phyloP scores from a whole-genome alignment of 2,888 invertebrate genomes.

The Euplexia lucipara region DNA sequence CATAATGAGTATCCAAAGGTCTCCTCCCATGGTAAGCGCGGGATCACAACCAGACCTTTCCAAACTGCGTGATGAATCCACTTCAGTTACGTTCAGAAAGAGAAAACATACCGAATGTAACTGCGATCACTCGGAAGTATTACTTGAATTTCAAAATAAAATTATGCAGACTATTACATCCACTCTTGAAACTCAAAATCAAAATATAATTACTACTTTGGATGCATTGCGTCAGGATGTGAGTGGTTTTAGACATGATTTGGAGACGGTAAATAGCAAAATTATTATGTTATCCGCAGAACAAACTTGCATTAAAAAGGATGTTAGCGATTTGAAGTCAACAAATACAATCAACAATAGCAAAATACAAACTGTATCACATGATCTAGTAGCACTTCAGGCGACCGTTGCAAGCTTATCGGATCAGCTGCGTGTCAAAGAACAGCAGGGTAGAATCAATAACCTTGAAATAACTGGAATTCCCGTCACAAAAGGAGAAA shows the following conservation, averaged over 20 bases:
- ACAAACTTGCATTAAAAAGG: not conserved
- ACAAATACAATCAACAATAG: not conserved
- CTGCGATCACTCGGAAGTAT: conserved; percentile 2
- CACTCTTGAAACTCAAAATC: conserved; percentile 6
- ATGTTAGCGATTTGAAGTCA: not conserved
- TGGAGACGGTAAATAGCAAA: conserved; percentile 1
- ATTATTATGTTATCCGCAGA: not conserved
- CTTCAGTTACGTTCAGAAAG: not conserved
- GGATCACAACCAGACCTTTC: conserved; percentile 9
- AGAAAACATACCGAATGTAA: conserved; percentile 3
- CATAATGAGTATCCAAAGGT: not conserved
- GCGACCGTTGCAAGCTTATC: conserved; percentile 2
- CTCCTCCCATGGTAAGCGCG: not conserved
- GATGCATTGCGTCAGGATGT: conserved; percentile 1
- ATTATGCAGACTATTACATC: conserved; percentile 2
- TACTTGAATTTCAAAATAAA: conserved; percentile 1
- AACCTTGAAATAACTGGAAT: conserved; percentile 4
- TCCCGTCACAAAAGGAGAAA: not conserved
- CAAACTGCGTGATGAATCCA: conserved; percentile 10
- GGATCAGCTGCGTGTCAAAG: not conserved
- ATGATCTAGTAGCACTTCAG: not conserved
- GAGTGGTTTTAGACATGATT: not conserved
- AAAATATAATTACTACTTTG: not conserved
- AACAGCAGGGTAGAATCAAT: conserved; percentile 4
- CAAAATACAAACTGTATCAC: conserved; percentile 3